Evolutionary conservation across 2,113 vertebrate species (phyloP).

Genomic region (Machaerirhynchus nigripectus): DNA sequence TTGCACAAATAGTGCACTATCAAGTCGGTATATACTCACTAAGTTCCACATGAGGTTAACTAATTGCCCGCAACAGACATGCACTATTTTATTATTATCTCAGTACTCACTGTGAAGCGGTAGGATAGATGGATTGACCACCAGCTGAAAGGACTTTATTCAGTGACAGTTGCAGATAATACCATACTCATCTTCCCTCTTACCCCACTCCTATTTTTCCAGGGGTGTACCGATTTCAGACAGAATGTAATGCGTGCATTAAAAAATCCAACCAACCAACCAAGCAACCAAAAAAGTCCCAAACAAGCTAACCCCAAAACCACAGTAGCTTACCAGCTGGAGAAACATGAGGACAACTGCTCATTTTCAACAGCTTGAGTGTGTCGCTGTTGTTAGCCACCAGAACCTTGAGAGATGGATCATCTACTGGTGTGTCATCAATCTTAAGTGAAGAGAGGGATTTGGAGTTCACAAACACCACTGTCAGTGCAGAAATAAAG

Average conservation of each 20-base stretch:
- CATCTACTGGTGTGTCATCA: constrained; percentile 94
- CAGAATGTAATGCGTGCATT: neutral
- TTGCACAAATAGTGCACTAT: neutral
- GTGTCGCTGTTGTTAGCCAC: constrained; percentile 98
- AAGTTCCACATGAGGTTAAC: neutral
- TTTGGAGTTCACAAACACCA: constrained; percentile 98
- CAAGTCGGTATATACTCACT: neutral
- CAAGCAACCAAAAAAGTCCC: neutral
- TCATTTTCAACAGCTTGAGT: constrained; percentile 94
- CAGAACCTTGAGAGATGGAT: constrained; percentile 93
- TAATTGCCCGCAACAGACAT: neutral
- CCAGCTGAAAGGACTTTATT: neutral
- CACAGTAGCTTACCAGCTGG: constrained; percentile 77
- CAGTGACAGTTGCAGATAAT: neutral
- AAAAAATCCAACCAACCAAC: neutral
- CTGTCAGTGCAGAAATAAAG: constrained; percentile 93
- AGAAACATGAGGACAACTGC: constrained; percentile 91
- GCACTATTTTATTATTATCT: neutral
- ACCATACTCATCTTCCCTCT: neutral
- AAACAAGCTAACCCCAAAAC: neutral
- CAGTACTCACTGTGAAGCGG: neutral
- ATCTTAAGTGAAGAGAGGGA: constrained; percentile 96
- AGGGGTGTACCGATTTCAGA: neutral
- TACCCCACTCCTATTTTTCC: neutral
- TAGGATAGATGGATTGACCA: neutral